Conservation (phyloP, 30 jellyfish, hydroid and myxozoan genomes). For the Pelagia noctiluca region DNA sequence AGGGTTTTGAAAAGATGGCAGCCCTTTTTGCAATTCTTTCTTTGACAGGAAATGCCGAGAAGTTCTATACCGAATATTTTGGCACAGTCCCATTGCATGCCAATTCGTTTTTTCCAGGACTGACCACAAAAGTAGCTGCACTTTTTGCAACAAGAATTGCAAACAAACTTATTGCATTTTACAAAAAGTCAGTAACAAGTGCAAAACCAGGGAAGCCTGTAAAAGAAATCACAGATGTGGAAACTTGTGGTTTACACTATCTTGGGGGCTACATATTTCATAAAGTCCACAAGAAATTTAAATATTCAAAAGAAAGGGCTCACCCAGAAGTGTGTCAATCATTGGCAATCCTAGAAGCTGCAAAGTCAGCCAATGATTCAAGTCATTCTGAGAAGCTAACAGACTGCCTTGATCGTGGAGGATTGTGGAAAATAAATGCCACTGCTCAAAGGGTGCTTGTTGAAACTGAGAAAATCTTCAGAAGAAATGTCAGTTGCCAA, state of each 20-base stretch:
- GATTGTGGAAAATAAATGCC: slow-evolving; percentile 28
- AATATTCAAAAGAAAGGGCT: slow-evolving; percentile 5
- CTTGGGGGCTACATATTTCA: too few species aligned
- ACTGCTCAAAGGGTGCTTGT: slow-evolving; percentile 7
- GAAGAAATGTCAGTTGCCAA: slow-evolving; percentile 23
- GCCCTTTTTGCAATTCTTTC: slow-evolving; percentile 20
- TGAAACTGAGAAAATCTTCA: slow-evolving; percentile 22
- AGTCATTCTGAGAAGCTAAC: slow-evolving; percentile 19
- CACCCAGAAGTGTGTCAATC: slow-evolving; percentile 23
- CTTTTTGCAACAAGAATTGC: slow-evolving; percentile 1
- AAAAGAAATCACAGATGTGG: neutral
- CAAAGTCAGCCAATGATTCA: slow-evolving; percentile 6
- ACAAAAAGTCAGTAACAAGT: slow-evolving; percentile 9
- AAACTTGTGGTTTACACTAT: slow-evolving; percentile 41
- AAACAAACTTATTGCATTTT: neutral
- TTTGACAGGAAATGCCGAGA: slow-evolving; percentile 45
- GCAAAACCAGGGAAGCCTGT: slow-evolving; percentile 29
- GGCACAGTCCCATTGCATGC: slow-evolving; percentile 35
- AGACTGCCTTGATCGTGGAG: slow-evolving; percentile 41
- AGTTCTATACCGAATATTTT: slow-evolving; percentile 27
- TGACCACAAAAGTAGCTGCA: slow-evolving; percentile 36
- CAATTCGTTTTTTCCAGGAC: slow-evolving; percentile 1
- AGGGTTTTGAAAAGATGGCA: slow-evolving; percentile 24
- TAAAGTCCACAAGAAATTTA: too few species aligned
- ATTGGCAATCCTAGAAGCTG: slow-evolving; percentile 17